Base-by-base conservation (phyloP, 2,888 invertebrate species). In the Dryocosmus kuriphilus region DNA sequence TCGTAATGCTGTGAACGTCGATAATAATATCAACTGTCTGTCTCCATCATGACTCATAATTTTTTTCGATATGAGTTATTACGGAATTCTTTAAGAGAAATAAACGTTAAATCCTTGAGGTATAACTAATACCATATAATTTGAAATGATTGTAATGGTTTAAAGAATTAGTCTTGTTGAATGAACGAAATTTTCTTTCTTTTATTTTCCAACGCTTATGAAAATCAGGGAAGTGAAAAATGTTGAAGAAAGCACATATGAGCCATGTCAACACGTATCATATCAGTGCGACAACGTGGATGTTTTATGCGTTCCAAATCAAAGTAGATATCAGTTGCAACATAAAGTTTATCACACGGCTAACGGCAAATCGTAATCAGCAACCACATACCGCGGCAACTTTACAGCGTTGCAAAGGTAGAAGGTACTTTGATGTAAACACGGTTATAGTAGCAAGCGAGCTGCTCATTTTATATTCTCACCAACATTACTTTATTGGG, bases 341-440 rank as follows among this genome's bases (percentile, higher is more conserved):
- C 88, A 86, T 87, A 86, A 87, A 89, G 86, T 90, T 90, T 89
- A 90, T 90, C 90, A 87, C 89, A 87, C 87, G 89, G 89, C 89
- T 89, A 90, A 90, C 90, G 89, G 89, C 89, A 89, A 88, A 90
- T 86, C 89, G 88, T 90, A 90, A 90, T 90, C 90, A 79, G 80
- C 76, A 82, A 80, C 83, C 85, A 86, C 88, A 86, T 88, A 86
- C 84, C 86, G 82, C 62, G 41, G 30, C 67, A 46, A 71, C 46
- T 71, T 71, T 30, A 71, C 67, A 46, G 46, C 30, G 67, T 71
- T 71, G 46, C 46, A 14, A 67, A 30, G 67, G 24, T 46, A 51
- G 9, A 46, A 71, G 67, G 30, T 71, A 30, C 67, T 16, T 51
- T 57, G 11, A 57, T 57, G 30, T 65, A 71, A 71, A 71, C 67